Percentiles rank a stretch among this genome's conserved stretches.
Evolutionary conservation across 2,113 vertebrate species (phyloP).

Genomic region (Willisornis vidua): DNA sequence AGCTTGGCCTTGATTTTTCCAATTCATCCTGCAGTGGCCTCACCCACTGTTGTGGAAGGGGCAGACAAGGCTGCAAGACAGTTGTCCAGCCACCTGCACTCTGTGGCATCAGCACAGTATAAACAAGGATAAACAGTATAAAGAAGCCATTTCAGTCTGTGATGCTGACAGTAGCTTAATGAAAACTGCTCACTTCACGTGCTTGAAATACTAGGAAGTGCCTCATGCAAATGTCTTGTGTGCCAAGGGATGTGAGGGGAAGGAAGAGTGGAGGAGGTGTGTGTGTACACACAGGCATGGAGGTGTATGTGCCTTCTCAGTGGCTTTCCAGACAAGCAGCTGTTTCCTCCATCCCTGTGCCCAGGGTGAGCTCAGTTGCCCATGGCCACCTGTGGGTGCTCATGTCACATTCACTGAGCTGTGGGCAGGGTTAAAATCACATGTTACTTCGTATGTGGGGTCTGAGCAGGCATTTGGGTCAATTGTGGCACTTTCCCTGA

Average conservation of each 20-base stretch:
- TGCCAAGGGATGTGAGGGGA: background rate
- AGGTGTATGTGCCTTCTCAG: background rate
- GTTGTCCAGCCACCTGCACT: background rate
- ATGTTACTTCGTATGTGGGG: background rate
- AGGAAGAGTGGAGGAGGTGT: background rate
- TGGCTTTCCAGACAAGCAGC: background rate
- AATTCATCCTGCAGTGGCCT: background rate
- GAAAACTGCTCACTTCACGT: background rate
- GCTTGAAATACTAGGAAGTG: background rate
- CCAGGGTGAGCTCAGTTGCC: background rate
- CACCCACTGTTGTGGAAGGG: background rate
- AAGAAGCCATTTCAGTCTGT: background rate
- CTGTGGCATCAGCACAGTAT: background rate
- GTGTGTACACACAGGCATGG: too few species aligned
- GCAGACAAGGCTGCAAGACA: background rate
- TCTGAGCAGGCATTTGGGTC: background rate
- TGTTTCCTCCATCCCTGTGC: background rate
- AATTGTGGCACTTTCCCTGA: background rate
- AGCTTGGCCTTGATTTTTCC: background rate
- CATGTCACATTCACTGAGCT: background rate
- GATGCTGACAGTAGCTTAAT: background rate
- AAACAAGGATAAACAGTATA: background rate
- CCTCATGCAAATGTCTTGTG: background rate
- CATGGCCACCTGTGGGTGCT: background rate
- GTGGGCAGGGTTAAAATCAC: background rate